Evolutionary conservation across 2,113 vertebrate genomes (phyloP).

Genomic region (Pangasianodon hypophthalmus): DNA sequence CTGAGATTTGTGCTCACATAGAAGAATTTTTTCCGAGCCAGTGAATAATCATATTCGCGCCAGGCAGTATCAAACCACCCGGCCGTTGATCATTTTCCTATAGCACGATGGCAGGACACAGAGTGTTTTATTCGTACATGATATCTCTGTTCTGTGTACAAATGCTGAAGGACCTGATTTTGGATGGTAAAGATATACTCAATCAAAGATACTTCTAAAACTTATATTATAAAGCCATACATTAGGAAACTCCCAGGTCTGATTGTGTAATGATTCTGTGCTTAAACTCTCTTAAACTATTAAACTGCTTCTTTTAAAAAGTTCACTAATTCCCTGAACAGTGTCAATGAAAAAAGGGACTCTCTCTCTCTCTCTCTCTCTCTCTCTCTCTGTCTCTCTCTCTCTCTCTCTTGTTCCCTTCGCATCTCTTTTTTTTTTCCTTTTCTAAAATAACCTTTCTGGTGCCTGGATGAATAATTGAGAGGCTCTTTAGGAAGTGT

Average conservation of each 20-base stretch:
- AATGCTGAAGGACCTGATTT: not conserved
- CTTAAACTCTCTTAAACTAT: not conserved
- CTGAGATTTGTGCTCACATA: not conserved
- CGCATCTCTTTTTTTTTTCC: conserved; percentile 57
- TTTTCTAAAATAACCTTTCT: conserved; percentile 46
- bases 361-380: conserved; percentile 25
- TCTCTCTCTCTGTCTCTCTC: conserved; percentile 24
- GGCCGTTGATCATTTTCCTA: not conserved
- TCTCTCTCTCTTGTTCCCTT: conserved; percentile 28
- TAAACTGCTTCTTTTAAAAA: not conserved
- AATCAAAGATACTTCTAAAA: not conserved
- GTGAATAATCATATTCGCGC: not conserved
- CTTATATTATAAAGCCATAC: not conserved
- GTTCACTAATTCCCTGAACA: not conserved
- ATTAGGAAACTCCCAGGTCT: not conserved
- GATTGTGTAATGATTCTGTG: not conserved
- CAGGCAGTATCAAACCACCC: not conserved
- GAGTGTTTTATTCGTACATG: not conserved
- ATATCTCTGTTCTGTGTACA: not conserved
- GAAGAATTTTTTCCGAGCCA: not conserved
- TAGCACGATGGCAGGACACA: not conserved
- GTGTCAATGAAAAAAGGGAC: not conserved
- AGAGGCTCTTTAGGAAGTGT: conserved; percentile 46
- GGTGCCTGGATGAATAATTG: conserved; percentile 53
- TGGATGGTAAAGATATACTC: not conserved